phyloP scores from a whole-genome alignment of 2,797 vertebrate species.

The Lycodopsis pacificus region DNA sequence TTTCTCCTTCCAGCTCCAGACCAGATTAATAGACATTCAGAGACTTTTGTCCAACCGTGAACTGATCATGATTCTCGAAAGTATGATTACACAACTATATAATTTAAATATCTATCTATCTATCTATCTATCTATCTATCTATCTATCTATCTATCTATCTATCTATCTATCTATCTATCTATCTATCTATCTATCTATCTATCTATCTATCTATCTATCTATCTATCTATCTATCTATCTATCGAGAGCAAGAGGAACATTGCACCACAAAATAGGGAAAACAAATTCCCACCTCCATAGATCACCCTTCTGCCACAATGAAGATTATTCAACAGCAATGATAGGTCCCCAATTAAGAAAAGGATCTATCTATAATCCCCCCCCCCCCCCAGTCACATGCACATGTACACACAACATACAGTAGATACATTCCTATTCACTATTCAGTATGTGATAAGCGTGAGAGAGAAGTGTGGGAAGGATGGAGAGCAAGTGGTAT shows the following conservation, averaged over 20 bases:
- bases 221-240: background rate
- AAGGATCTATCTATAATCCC: slow-evolving; percentile 19
- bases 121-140: background rate
- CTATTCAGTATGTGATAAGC: slow-evolving; percentile 54
- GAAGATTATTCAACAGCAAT: slow-evolving; percentile 23
- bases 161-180: too few relatives aligned
- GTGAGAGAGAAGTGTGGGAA: slow-evolving; percentile 74
- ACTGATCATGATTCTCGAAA: slow-evolving; percentile 2
- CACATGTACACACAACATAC: slow-evolving; percentile 29
- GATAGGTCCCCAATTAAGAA: slow-evolving; percentile 17
- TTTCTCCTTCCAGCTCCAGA: slow-evolving; percentile 7
- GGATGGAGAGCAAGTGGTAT: slow-evolving; percentile 68
- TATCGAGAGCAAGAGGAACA: background rate
- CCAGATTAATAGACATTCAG: background rate
- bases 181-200: too few relatives aligned
- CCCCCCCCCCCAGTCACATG: slow-evolving; percentile 5
- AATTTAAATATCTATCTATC: background rate
- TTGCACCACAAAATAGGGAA: background rate
- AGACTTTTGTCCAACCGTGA: background rate
- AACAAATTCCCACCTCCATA: slow-evolving; percentile 3
- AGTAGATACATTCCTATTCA: slow-evolving; percentile 41
- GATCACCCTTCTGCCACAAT: slow-evolving; percentile 35
- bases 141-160: too few relatives aligned
- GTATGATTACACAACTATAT: background rate
- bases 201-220: background rate